Evolutionary conservation across 2,797 vertebrate species (phyloP).

Genomic region (Sus cebifrons): DNA sequence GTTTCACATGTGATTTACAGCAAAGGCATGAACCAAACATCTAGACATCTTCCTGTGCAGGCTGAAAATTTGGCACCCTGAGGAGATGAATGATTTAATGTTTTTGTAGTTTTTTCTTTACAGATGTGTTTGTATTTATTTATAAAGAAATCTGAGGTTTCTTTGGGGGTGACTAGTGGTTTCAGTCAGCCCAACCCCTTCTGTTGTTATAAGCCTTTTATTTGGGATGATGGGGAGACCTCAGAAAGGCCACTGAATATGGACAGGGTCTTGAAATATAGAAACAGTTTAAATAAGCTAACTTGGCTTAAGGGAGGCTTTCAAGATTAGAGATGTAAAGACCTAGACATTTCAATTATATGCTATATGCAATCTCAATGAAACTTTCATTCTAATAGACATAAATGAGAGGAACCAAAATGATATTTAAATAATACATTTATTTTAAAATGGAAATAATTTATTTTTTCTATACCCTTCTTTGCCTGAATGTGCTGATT

Average conservation of each 20-base stretch:
- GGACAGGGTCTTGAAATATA: neutral
- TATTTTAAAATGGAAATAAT: conserved; percentile 25
- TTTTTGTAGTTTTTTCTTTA: conserved; percentile 46
- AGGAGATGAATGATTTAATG: neutral
- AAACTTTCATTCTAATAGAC: neutral
- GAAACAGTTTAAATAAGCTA: neutral
- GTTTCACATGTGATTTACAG: neutral
- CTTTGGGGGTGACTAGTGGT: neutral
- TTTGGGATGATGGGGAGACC: neutral
- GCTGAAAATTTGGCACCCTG: neutral
- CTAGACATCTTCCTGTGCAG: neutral
- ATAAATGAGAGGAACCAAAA: neutral
- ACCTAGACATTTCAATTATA: neutral
- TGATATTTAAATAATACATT: neutral
- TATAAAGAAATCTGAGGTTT: neutral
- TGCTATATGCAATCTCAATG: neutral
- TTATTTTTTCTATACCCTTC: neutral
- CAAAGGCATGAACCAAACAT: neutral
- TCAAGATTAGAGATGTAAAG: neutral
- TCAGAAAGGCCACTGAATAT: neutral
- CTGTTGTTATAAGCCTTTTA: neutral
- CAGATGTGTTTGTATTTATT: neutral
- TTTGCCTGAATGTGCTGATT: conserved; percentile 43
- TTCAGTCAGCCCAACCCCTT: neutral
- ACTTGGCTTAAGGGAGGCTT: neutral